These are phyloP conservation scores for Zophobas atratus DNA, from an alignment of 1,140 invertebrate genomes.

Conservation along the genomic window DNA sequence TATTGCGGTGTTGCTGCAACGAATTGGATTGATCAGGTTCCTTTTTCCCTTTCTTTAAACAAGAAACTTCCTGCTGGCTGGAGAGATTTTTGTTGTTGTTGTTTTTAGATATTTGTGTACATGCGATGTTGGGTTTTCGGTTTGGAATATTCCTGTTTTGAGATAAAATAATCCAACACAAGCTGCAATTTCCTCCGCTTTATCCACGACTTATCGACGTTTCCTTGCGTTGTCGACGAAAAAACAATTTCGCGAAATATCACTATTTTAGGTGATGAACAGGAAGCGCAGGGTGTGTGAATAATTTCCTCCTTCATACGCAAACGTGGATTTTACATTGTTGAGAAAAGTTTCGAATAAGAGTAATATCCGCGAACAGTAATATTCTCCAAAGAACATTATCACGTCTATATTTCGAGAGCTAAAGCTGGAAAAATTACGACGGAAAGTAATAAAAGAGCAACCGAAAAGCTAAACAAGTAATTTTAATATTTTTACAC, in stretches of 20 bases:
- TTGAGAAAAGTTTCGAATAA: conserved; percentile 26
- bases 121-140: conserved; percentile 18
- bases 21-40: conserved; percentile 41
- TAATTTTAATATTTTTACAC: conserved; percentile 48
- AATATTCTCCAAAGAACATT: conserved; percentile 21
- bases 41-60: conserved; percentile 32
- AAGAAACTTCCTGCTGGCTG: conserved; percentile 12
- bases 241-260: conserved; percentile 31
- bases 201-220: conserved; percentile 3
- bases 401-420: conserved; percentile 33
- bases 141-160: conserved; percentile 15
- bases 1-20: conserved; percentile 44
- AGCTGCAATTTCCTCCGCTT: conserved; percentile 29
- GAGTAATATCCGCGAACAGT: conserved; percentile 28
- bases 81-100: conserved; percentile 27
- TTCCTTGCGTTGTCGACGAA: conserved; percentile 4
- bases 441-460: conserved; percentile 41
- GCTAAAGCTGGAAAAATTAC: conserved; percentile 21
- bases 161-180: conserved; percentile 27
- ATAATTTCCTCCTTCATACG: conserved; percentile 15
- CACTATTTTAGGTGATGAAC: conserved; percentile 5
- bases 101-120: conserved; percentile 39
- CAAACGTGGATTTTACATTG: conserved; percentile 12
- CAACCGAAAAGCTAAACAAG: conserved; percentile 45
- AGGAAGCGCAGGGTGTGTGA: conserved; percentile 12